Evolutionary conservation across 2,113 vertebrate species (phyloP).

Genomic region (Tachuris rubrigastra): DNA sequence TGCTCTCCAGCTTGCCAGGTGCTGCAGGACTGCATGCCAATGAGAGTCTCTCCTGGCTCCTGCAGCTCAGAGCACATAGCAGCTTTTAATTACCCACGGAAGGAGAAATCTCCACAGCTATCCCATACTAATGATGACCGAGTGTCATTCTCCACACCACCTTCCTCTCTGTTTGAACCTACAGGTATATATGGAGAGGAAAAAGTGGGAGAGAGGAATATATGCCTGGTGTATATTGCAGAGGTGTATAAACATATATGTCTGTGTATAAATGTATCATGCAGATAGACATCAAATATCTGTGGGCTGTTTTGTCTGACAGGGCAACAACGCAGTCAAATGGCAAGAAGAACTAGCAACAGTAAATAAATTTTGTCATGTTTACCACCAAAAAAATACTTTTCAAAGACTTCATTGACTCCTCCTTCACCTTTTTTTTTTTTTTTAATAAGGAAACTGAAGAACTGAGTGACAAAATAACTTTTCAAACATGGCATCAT

Average conservation of each 20-base stretch:
- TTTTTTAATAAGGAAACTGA: neutral
- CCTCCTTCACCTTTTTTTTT: rapidly evolving
- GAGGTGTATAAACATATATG: neutral
- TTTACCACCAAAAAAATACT: neutral
- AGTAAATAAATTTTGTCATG: neutral
- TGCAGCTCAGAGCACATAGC: neutral
- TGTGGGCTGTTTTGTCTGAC: neutral
- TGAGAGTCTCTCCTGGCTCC: neutral
- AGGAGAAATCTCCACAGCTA: neutral
- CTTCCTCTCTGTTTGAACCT: neutral
- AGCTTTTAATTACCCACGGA: constrained; percentile 34
- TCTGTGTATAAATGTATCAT: neutral
- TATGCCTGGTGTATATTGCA: neutral
- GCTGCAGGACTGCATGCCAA: neutral
- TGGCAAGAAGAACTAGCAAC: neutral
- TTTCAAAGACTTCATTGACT: neutral
- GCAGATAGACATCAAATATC: neutral
- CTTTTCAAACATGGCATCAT: neutral
- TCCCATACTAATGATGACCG: neutral
- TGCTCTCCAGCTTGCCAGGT: neutral
- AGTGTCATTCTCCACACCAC: neutral
- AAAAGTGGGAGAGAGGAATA: neutral
- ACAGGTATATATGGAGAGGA: neutral
- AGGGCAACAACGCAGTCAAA: neutral
- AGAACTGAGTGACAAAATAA: neutral